phyloP scores from a whole-genome alignment of 1,140 invertebrate species.

The Pinna nobilis region DNA sequence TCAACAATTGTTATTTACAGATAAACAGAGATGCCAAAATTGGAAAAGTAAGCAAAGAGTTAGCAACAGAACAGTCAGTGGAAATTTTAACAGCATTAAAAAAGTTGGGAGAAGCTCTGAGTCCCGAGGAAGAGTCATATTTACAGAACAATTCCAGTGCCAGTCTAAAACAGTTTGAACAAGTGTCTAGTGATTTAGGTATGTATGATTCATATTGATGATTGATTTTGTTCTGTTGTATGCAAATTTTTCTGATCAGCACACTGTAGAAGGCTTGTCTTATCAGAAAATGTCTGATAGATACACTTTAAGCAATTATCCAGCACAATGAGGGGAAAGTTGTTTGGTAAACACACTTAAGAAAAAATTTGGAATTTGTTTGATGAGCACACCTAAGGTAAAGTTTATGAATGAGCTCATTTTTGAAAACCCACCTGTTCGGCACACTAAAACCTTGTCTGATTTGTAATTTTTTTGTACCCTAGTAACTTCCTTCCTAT shows the following conservation, averaged over 20 bases:
- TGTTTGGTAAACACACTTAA: background rate
- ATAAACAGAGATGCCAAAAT: conserved; percentile 76
- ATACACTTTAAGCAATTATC: background rate
- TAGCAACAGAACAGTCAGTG: conserved; percentile 75
- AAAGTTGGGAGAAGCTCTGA: conserved; percentile 82
- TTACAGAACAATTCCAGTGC: conserved; percentile 77
- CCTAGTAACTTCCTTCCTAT: too few species aligned
- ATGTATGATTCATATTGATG: too few species aligned
- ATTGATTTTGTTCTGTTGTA: background rate
- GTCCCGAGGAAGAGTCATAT: conserved; percentile 78
- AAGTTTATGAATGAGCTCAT: too few species aligned
- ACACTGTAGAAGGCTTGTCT: background rate
- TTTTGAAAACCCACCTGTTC: too few species aligned
- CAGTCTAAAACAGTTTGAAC: conserved; percentile 78
- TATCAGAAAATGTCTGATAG: background rate
- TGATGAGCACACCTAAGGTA: background rate
- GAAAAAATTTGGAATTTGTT: background rate
- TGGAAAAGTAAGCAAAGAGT: conserved; percentile 72
- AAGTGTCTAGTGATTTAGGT: conserved; percentile 76
- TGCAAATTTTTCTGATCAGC: background rate
- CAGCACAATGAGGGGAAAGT: background rate
- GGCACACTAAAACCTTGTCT: too few species aligned
- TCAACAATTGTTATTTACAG: conserved; percentile 54
- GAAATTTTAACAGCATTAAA: conserved; percentile 83
- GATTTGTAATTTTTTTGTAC: too few species aligned